phyloP scores from a whole-genome alignment of 1,140 invertebrate species.

The Drosophila punjabiensis region DNA sequence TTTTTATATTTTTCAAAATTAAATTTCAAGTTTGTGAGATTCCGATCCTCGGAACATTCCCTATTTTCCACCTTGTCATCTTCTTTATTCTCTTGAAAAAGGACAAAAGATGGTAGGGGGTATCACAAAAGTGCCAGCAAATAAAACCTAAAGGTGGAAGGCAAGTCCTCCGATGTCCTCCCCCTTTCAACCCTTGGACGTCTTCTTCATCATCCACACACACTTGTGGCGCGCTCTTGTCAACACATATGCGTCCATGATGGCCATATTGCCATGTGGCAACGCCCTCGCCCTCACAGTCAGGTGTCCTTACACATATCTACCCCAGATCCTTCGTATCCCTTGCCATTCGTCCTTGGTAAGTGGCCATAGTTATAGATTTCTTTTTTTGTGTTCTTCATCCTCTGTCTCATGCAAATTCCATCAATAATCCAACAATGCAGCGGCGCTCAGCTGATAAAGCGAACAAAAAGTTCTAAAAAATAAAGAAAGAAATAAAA shows the following conservation, averaged over 20 bases:
- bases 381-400: slow-evolving; percentile 5
- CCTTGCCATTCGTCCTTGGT: not conserved
- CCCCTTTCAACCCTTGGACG: not conserved
- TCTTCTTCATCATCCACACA: slow-evolving; percentile 17
- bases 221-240: slow-evolving; percentile 43
- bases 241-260: slow-evolving; percentile 37
- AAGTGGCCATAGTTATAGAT: not conserved
- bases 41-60: not conserved
- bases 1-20: not conserved
- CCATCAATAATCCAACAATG: slow-evolving; percentile 39
- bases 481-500: slow-evolving; percentile 2
- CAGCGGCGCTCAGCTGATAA: slow-evolving; percentile 11
- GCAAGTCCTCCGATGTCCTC: not conserved
- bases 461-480: not conserved
- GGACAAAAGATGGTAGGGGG: not conserved
- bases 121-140: not conserved
- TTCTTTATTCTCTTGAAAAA: not conserved
- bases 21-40: not conserved
- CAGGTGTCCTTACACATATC: slow-evolving; percentile 10
- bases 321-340: not conserved
- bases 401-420: slow-evolving; percentile 40
- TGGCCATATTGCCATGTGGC: slow-evolving; percentile 18
- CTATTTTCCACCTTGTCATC: not conserved
- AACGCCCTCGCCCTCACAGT: not conserved
- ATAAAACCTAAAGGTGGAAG: not conserved